Conservation (phyloP, 2,113 vertebrate species). For the Verasper variegatus region DNA sequence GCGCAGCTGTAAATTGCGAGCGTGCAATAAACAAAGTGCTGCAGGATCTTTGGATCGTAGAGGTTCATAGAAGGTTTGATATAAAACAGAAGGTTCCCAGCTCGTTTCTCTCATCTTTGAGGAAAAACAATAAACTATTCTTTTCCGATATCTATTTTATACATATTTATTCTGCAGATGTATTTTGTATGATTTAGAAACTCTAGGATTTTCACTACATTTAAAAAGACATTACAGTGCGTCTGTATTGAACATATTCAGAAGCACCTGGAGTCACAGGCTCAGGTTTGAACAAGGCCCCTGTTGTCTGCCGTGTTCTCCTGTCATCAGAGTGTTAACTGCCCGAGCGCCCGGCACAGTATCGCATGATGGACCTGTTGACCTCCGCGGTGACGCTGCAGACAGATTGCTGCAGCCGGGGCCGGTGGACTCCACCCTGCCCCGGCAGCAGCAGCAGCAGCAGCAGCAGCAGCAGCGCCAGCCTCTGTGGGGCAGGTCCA, state of each 20-base stretch:
- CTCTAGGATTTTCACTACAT: too few relatives aligned
- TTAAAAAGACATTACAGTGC: too few relatives aligned
- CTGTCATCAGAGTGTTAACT: conserved; percentile 37
- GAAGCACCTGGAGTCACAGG: not conserved
- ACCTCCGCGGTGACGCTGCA: conserved; percentile 42
- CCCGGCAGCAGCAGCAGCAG: conserved; percentile 14
- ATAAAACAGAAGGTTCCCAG: not conserved
- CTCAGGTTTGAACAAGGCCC: conserved; percentile 27
- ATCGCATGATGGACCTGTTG: conserved; percentile 54
- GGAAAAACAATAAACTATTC: not conserved
- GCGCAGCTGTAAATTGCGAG: conserved; percentile 23
- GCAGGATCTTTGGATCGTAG: not conserved
- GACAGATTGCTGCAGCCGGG: too few relatives aligned
- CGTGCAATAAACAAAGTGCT: conserved; percentile 9
- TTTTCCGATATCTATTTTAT: too few relatives aligned
- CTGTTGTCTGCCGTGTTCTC: conserved; percentile 15
- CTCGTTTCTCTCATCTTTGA: not conserved
- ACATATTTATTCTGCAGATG: too few relatives aligned
- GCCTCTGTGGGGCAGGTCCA: conserved; percentile 16
- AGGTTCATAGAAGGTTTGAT: not conserved
- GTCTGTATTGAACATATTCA: not conserved
- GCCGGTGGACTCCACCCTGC: not conserved
- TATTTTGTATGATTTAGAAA: too few relatives aligned
- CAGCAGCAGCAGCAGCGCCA: not conserved
- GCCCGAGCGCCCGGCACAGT: conserved; percentile 27